These are phyloP conservation scores for Hirtodrosophila duncani DNA, from an alignment of 2,888 invertebrate species.

Conservation along the genomic window DNA sequence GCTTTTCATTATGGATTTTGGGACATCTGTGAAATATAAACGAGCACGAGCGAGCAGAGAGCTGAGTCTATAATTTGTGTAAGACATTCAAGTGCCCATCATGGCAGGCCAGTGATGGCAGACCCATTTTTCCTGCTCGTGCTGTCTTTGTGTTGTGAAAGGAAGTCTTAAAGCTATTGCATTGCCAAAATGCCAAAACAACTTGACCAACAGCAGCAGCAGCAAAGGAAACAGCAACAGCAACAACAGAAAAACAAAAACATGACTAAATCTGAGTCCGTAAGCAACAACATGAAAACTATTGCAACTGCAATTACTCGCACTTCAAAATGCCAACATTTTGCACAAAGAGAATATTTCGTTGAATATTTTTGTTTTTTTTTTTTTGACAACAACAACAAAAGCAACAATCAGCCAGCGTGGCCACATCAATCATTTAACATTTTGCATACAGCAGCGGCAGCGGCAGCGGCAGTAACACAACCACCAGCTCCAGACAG, in stretches of 20 bases:
- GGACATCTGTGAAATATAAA: conserved; percentile 61
- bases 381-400: conserved; percentile 27
- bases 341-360: conserved; percentile 68
- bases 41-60: conserved; percentile 23
- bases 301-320: conserved; percentile 72
- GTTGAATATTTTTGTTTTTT: conserved; percentile 31
- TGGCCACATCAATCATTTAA: conserved; percentile 68
- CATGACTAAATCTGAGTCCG: neutral
- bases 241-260: conserved; percentile 1
- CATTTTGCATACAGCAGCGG: conserved; percentile 48
- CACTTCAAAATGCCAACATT: conserved; percentile 70
- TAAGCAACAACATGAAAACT: conserved; percentile 60
- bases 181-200: conserved; percentile 58
- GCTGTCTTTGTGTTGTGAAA: conserved; percentile 55
- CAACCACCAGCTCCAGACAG: conserved; percentile 23
- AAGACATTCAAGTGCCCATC: conserved; percentile 64
- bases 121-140: conserved; percentile 54
- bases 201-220: conserved; percentile 50
- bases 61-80: conserved; percentile 68
- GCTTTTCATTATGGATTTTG: conserved; percentile 12
- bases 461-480: conserved; percentile 15
- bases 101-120: conserved; percentile 43
- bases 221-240: neutral
- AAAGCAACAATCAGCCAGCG: conserved; percentile 34
- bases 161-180: conserved; percentile 41